Base-by-base conservation (phyloP, 2,113 vertebrate species). In the Henicopernis longicauda region DNA sequence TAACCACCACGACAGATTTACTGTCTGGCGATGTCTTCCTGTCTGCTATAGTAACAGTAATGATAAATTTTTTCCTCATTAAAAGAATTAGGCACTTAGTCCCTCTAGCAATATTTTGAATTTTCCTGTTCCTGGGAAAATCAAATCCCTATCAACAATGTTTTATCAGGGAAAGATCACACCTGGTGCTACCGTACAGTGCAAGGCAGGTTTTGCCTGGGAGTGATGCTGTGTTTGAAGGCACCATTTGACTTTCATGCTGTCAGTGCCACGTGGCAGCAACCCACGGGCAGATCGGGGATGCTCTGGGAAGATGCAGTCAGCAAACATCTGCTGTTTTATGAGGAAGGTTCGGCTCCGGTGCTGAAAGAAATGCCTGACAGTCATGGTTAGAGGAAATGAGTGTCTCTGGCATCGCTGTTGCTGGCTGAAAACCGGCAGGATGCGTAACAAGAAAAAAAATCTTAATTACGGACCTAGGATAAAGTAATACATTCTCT, bases 1-100 rank as follows among this genome's bases (percentile, higher is more conserved):
- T 97, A 96, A 97, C 94, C 73, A 97, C 80, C 86, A 91, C 9
- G 23, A 91, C 91, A 95, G 95, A 97, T 97, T 96, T 95, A 96
- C 93, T 85, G 96, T 76, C 95, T 91, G 93, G 78, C 69, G 2
- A 21, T 72, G 80, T 93, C 81, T 89, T 91, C 91, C 73, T 95
- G 80, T 71, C 93, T 95, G 72, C 95, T 69, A 15, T 9, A 1
- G 76, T 76, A 92, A 67, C 58, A 92, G 72, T 67, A 86, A 90
- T 84, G 81, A 65, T 74, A 78, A 13, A 22, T 93, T 92, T 92
- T 94, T 89, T 91, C 36, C 38, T 91, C 90, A 96, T 95, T 93
- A 76, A 52, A 97, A 76, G 73, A 92, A 89, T 79, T 95, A 86
- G 76, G 14, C 79, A 71, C 89, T 66, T 65, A 69, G 40, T 49